phyloP scores from a whole-genome alignment of 2,888 invertebrate genomes.

The Mantis religiosa region DNA sequence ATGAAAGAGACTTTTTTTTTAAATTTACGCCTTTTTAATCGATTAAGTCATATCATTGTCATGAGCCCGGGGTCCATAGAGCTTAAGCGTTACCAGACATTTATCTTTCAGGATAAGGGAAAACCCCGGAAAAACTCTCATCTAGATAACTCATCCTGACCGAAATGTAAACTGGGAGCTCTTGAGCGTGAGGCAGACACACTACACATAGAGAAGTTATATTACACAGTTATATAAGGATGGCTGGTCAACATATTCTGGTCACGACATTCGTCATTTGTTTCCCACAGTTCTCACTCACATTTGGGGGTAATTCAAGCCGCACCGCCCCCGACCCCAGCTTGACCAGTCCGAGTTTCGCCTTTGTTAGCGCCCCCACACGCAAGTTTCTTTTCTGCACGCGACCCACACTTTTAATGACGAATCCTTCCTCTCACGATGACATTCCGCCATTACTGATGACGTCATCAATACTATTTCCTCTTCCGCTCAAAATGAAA shows the following conservation, averaged over 20 bases:
- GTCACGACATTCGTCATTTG: background rate
- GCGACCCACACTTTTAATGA: conserved; percentile 9
- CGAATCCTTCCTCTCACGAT: background rate
- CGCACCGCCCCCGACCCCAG: background rate
- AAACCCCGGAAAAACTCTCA: too few relatives aligned
- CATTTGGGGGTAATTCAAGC: background rate
- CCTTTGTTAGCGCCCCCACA: background rate
- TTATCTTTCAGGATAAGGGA: too few relatives aligned
- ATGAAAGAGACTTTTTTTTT: background rate
- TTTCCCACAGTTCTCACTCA: background rate
- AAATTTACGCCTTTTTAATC: too few relatives aligned
- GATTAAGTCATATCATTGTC: too few relatives aligned
- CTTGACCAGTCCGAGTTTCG: background rate
- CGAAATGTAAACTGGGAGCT: too few relatives aligned
- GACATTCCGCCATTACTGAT: background rate
- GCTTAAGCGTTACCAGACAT: too few relatives aligned
- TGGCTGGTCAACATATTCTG: background rate
- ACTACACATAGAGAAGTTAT: too few relatives aligned
- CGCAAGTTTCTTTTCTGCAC: conserved; percentile 2
- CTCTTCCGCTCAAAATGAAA: background rate
- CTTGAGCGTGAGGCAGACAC: too few relatives aligned
- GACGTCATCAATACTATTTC: background rate
- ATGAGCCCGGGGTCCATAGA: too few relatives aligned
- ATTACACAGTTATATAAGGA: too few relatives aligned
- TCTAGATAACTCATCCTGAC: too few relatives aligned